Evolutionary conservation across 2,113 vertebrate genomes (phyloP).

Genomic region (Octodon degus): DNA sequence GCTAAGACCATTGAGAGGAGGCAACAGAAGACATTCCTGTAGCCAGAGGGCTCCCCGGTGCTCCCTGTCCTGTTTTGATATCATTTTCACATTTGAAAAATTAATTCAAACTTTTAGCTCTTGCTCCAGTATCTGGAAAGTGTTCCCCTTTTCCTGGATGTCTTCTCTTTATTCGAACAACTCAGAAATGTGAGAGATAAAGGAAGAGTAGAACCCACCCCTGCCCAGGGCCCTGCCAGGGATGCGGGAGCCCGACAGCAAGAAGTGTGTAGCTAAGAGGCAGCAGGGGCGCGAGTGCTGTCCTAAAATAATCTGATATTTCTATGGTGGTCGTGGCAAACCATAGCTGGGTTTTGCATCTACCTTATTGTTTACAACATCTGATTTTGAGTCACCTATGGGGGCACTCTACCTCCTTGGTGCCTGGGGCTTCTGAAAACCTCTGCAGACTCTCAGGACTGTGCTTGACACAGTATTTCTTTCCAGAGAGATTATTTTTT

Average conservation of each 20-base stretch:
- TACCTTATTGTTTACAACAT: background rate
- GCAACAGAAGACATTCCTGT: background rate
- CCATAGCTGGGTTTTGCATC: background rate
- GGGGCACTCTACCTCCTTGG: background rate
- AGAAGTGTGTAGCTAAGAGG: background rate
- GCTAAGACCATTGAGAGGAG: background rate
- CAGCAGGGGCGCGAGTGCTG: background rate
- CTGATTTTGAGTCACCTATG: background rate
- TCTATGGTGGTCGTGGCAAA: background rate
- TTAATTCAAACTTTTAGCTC: background rate
- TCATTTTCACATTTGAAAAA: background rate
- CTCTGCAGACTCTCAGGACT: background rate
- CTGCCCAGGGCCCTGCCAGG: no score
- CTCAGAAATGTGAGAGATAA: background rate
- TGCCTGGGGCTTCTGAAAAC: background rate
- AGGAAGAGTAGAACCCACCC: no score
- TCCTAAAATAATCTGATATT: background rate
- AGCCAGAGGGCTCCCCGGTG: background rate
- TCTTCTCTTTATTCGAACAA: conserved; percentile 7
- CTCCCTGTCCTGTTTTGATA: background rate
- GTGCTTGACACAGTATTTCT: background rate
- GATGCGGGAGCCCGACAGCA: background rate
- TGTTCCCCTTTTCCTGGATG: no score
- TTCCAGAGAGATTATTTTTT: background rate
- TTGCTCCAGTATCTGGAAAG: no score